These are phyloP conservation scores for Nebria brevicollis DNA, from an alignment of 2,888 invertebrate genomes.

Conservation along the genomic window DNA sequence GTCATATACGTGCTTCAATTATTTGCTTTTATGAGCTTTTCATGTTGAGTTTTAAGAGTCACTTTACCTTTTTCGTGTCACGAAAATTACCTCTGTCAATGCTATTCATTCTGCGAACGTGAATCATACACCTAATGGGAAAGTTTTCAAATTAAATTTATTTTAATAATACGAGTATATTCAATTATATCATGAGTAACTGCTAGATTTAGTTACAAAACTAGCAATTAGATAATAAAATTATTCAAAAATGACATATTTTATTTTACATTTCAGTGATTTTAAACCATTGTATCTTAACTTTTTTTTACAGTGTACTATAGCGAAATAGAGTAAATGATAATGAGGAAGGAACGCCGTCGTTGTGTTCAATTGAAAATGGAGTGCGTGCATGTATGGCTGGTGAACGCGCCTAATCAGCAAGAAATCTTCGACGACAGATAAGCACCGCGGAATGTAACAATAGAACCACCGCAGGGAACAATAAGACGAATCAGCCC, in stretches of 20 bases:
- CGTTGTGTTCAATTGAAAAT: not conserved
- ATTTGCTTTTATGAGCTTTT: slow-evolving; percentile 21
- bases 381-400: not conserved
- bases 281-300: too few relatives aligned
- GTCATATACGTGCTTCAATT: slow-evolving; percentile 12
- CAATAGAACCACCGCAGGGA: slow-evolving; percentile 37
- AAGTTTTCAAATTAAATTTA: not conserved
- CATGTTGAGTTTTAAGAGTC: slow-evolving; percentile 8
- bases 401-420: slow-evolving; percentile 30
- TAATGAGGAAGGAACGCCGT: too few relatives aligned
- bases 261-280: too few relatives aligned
- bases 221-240: too few relatives aligned
- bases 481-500: slow-evolving; percentile 32
- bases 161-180: not conserved
- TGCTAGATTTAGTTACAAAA: too few relatives aligned
- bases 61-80: slow-evolving; percentile 5
- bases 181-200: too few relatives aligned
- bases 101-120: slow-evolving; percentile 3
- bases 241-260: too few relatives aligned
- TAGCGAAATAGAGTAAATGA: too few relatives aligned
- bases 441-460: slow-evolving; percentile 39
- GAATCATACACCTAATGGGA: slow-evolving; percentile 3
- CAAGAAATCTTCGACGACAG: slow-evolving; percentile 39
- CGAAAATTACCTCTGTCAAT: slow-evolving; percentile 7
- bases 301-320: too few relatives aligned